phyloP scores from a whole-genome alignment of 2,113 vertebrate species.

The Chrysemys picta region DNA sequence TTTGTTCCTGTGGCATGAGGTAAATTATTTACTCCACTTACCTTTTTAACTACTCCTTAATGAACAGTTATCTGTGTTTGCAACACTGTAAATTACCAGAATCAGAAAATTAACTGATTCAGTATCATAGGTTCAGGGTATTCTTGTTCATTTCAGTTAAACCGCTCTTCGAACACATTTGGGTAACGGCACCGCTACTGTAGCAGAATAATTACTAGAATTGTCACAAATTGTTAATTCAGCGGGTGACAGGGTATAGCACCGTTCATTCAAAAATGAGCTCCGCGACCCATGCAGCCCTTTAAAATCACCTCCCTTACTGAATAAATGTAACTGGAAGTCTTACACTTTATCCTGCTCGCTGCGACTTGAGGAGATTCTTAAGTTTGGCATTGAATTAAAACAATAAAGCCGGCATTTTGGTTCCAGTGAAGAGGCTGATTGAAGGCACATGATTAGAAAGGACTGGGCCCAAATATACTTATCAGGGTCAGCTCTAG shows the following conservation, averaged over 20 bases:
- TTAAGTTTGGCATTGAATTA: not conserved
- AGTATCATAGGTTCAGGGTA: not conserved
- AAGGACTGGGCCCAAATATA: not conserved
- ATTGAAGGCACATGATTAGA: not conserved
- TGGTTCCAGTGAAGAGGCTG: not conserved
- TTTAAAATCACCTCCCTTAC: not conserved
- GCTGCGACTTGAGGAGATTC: rapidly evolving
- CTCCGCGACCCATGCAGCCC: not conserved
- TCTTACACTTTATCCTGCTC: not conserved
- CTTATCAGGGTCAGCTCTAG: not conserved
- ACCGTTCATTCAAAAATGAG: not conserved
- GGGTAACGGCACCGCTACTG: not conserved
- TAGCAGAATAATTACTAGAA: constrained; percentile 19
- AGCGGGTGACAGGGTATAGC: not conserved
- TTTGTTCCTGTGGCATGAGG: not conserved
- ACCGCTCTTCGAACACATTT: not conserved
- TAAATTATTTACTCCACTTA: not conserved
- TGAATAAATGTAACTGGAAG: not conserved
- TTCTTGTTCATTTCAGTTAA: not conserved
- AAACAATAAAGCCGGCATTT: not conserved
- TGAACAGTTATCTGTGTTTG: not conserved
- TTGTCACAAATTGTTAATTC: constrained; percentile 5
- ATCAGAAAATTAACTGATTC: not conserved
- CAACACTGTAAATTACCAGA: not conserved
- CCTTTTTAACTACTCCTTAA: too few relatives aligned